Conservation (phyloP, 2,113 vertebrate species). For the Leptocoma aspasia region DNA sequence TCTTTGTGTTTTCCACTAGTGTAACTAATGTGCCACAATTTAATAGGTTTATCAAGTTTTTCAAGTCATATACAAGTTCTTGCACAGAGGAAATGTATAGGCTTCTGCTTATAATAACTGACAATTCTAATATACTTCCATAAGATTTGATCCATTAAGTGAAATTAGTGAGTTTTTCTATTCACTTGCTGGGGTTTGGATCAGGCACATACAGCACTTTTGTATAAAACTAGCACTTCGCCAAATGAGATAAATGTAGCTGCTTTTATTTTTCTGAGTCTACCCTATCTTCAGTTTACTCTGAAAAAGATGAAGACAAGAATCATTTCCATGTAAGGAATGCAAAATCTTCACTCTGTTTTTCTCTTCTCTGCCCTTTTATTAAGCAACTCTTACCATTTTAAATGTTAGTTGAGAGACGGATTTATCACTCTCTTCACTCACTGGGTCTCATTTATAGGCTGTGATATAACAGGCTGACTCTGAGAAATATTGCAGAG, state of each 20-base stretch:
- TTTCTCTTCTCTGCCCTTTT: slow-evolving; percentile 18
- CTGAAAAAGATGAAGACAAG: slow-evolving; percentile 27
- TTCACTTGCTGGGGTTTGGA: not conserved
- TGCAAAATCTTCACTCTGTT: not conserved
- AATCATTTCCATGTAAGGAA: slow-evolving; percentile 30
- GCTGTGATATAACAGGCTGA: not conserved
- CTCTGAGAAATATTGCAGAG: not conserved
- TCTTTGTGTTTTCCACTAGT: not conserved
- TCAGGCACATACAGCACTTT: not conserved
- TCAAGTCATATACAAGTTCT: not conserved
- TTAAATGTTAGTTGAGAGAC: not conserved
- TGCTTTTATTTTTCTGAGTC: not conserved
- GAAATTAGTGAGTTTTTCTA: not conserved
- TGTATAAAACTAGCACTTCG: not conserved
- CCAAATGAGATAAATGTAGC: not conserved
- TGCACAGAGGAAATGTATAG: not conserved
- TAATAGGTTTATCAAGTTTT: not conserved
- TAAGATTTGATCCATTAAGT: not conserved
- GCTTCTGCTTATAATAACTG: not conserved
- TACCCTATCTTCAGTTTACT: not conserved
- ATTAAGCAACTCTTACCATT: not conserved
- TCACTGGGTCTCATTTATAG: not conserved
- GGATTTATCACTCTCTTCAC: slow-evolving; percentile 7
- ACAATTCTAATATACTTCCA: not conserved
- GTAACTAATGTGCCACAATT: not conserved